Conservation (phyloP, 2,888 invertebrate genomes). For the Drosophila mercatorum region DNA sequence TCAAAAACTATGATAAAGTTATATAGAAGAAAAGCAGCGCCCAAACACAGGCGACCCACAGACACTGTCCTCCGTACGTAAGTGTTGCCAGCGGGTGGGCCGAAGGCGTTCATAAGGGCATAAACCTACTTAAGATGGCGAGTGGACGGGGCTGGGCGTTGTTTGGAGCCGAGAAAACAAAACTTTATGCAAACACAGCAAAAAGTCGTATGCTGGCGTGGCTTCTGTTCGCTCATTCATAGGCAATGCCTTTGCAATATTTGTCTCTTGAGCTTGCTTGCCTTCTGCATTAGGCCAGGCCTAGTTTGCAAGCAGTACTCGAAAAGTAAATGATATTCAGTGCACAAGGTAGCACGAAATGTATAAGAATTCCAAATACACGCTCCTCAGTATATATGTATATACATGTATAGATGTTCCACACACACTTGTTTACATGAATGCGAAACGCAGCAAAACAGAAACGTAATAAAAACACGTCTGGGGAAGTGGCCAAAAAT, state of each 20-base stretch:
- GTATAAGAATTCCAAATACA: slow-evolving; percentile 44
- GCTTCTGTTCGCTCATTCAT: slow-evolving; percentile 37
- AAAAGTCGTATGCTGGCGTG: slow-evolving; percentile 41
- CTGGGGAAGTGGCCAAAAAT: slow-evolving; percentile 27
- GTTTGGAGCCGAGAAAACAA: slow-evolving; percentile 26
- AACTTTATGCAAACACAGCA: slow-evolving; percentile 71
- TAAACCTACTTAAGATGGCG: slow-evolving; percentile 40
- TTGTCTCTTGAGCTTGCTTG: background rate
- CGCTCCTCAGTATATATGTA: slow-evolving; percentile 4
- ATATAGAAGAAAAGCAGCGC: slow-evolving; percentile 32
- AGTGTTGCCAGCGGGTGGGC: slow-evolving; percentile 26
- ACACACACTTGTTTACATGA: slow-evolving; percentile 34
- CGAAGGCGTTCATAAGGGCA: slow-evolving; percentile 37
- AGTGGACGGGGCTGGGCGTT: background rate
- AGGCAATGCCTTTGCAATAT: slow-evolving; percentile 3
- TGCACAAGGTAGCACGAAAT: slow-evolving; percentile 36
- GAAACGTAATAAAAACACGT: slow-evolving; percentile 69
- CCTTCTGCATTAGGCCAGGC: background rate
- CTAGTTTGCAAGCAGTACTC: slow-evolving; percentile 18
- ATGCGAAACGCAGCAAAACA: slow-evolving; percentile 50
- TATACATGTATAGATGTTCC: background rate
- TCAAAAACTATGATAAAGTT: slow-evolving; percentile 68
- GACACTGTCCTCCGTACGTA: slow-evolving; percentile 12
- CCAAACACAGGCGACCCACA: slow-evolving; percentile 3
- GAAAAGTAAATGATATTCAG: slow-evolving; percentile 59